These are phyloP conservation scores for Anarsia innoxiella DNA, from an alignment of 2,888 invertebrate species.

Conservation along the genomic window DNA sequence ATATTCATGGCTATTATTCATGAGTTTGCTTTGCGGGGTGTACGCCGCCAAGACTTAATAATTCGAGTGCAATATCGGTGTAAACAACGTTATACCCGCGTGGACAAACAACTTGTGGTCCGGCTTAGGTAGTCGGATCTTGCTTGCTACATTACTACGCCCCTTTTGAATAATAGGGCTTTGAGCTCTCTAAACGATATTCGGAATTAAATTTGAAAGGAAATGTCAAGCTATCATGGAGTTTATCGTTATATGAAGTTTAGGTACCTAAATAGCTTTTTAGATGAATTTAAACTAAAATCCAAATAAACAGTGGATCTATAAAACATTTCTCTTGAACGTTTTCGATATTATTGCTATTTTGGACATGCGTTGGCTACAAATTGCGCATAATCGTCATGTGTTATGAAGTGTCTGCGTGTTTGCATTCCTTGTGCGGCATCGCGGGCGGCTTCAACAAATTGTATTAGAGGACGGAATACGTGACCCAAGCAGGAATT, in stretches of 20 bases:
- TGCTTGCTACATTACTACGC: no score
- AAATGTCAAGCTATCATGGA: no score
- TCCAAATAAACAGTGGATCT: no score
- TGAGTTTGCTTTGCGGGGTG: constrained; percentile 55
- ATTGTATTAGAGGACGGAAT: constrained; percentile 67
- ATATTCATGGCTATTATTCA: constrained; percentile 58
- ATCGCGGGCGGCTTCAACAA: constrained; percentile 54
- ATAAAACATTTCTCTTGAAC: no score
- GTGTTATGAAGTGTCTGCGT: constrained; percentile 50
- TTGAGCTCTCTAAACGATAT: no score
- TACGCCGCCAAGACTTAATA: constrained; percentile 56
- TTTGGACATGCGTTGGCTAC: constrained; percentile 30
- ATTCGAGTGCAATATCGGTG: constrained; percentile 47
- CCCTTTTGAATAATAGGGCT: no score
- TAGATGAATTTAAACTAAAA: no score
- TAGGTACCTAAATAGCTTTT: no score
- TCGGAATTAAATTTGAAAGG: no score
- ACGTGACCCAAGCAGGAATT: constrained; percentile 55
- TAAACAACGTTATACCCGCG: constrained; percentile 32
- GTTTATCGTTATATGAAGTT: no score
- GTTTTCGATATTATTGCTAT: no score
- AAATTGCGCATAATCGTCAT: constrained; percentile 55
- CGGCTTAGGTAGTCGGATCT: constrained; percentile 9
- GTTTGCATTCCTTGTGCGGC: constrained; percentile 56
- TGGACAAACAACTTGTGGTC: constrained; percentile 13